Evolutionary conservation across 64 coral and sea anemone genomes (phyloP).

Genomic region (Actinia tenebrosa): DNA sequence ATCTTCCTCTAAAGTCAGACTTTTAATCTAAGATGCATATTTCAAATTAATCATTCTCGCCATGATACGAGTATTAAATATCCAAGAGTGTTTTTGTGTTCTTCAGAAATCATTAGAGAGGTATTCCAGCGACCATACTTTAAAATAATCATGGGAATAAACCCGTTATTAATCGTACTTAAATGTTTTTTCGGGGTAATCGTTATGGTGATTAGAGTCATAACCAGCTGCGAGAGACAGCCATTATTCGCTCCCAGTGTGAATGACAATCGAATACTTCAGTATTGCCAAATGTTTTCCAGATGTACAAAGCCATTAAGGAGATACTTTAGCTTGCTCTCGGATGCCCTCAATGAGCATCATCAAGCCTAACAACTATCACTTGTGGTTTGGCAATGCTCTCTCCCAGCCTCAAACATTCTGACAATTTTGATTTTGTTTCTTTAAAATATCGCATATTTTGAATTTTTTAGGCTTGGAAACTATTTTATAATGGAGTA

Average conservation of each 20-base stretch:
- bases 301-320: neutral
- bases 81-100: neutral
- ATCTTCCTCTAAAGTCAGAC: neutral
- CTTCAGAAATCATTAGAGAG: neutral
- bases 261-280: slow-evolving; percentile 7
- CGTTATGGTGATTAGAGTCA: neutral
- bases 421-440: too few relatives aligned
- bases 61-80: neutral
- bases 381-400: too few relatives aligned
- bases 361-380: neutral
- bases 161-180: neutral
- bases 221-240: neutral
- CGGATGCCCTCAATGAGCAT: neutral
- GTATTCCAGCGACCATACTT: neutral
- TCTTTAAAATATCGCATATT: too few relatives aligned
- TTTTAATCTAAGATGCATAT: neutral
- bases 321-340: neutral
- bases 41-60: neutral
- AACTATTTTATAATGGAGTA: too few relatives aligned
- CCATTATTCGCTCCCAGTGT: neutral
- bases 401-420: too few relatives aligned
- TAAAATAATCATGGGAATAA: neutral
- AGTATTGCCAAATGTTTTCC: neutral
- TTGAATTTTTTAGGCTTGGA: too few relatives aligned
- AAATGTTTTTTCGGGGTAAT: slow-evolving; percentile 20